Conservation (phyloP, 2,113 vertebrate genomes). For the Grus americana region DNA sequence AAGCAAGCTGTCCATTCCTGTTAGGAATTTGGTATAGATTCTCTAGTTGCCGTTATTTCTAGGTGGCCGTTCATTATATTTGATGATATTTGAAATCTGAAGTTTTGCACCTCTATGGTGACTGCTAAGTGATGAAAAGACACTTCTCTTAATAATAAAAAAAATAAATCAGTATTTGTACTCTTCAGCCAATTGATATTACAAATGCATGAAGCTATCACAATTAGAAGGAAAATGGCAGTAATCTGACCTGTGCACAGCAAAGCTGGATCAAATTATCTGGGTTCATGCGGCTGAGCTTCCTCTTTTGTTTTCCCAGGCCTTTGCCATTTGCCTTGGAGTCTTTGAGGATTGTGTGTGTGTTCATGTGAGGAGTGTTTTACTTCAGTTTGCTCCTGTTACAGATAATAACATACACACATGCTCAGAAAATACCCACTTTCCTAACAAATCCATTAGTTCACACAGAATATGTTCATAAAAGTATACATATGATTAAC, state of each 20-base stretch:
- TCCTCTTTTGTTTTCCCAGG: neutral
- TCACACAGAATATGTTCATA: neutral
- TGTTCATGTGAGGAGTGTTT: neutral
- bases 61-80: neutral
- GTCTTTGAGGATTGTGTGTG: neutral
- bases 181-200: neutral
- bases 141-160: neutral
- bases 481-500: neutral
- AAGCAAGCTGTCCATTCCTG: neutral
- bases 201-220: neutral
- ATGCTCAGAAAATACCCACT: neutral
- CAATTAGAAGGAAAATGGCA: neutral
- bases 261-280: neutral
- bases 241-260: neutral
- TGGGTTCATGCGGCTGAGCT: neutral
- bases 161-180: neutral
- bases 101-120: neutral
- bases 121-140: neutral
- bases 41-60: neutral
- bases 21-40: neutral
- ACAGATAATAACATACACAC: neutral
- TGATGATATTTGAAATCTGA: neutral
- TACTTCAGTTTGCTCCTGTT: neutral
- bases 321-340: neutral
- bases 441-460: neutral